phyloP scores from a whole-genome alignment of 2,113 vertebrate species.

The Lophius piscatorius region DNA sequence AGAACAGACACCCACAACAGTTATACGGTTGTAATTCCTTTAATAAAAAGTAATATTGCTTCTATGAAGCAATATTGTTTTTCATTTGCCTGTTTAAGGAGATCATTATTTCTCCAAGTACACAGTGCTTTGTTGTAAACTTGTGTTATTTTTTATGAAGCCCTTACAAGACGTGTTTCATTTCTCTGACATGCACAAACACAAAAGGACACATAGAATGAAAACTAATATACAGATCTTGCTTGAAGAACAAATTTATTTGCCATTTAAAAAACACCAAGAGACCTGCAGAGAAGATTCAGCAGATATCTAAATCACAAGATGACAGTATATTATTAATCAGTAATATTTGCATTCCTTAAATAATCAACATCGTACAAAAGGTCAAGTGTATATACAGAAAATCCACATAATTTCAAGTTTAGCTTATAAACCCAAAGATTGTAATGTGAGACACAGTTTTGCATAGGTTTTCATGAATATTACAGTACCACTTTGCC shows the following conservation, averaged over 20 bases:
- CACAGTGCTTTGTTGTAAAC: neutral
- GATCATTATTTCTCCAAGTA: too few relatives aligned
- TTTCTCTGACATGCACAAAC: neutral
- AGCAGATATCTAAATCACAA: constrained; percentile 17
- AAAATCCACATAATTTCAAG: neutral
- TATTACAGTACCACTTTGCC: constrained; percentile 1
- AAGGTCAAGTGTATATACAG: constrained; percentile 17
- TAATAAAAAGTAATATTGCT: too few relatives aligned
- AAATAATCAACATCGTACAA: constrained; percentile 21
- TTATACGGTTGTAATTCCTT: too few relatives aligned
- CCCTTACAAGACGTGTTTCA: neutral
- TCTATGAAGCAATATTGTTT: too few relatives aligned
- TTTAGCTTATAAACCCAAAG: neutral
- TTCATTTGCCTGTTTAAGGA: too few relatives aligned
- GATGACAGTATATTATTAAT: neutral
- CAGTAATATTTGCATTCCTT: constrained; percentile 10
- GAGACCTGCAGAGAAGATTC: constrained; percentile 16
- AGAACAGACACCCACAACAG: too few relatives aligned
- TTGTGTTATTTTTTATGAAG: neutral
- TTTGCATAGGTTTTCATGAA: constrained; percentile 35
- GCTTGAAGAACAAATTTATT: constrained; percentile 40
- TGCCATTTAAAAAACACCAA: constrained; percentile 27
- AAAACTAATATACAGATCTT: neutral
- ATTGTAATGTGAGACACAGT: too few relatives aligned
- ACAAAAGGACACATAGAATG: neutral